Evolutionary conservation across 2,888 invertebrate genomes (phyloP).

Genomic region (Venustoraphidia nigricollis): DNA sequence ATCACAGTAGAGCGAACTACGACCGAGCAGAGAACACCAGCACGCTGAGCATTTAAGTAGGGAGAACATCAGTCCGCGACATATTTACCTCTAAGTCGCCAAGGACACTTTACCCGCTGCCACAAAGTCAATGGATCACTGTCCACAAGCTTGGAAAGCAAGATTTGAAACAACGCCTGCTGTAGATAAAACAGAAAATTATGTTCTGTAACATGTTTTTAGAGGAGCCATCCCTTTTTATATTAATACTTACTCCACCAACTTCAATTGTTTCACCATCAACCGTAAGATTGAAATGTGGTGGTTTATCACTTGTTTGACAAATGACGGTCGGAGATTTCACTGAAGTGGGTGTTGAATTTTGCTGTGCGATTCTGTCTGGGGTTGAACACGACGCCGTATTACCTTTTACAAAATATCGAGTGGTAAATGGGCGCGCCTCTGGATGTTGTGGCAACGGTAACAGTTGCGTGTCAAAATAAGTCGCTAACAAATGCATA

Average conservation of each 20-base stretch:
- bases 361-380: slow-evolving; percentile 41
- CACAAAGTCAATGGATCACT: too few species aligned
- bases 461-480: slow-evolving; percentile 69
- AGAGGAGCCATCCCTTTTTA: too few species aligned
- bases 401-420: slow-evolving; percentile 28
- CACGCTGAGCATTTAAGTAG: too few species aligned
- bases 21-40: too few species aligned
- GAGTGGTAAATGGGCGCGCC: slow-evolving; percentile 45
- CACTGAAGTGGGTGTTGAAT: slow-evolving; percentile 18
- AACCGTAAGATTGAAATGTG: slow-evolving; percentile 52
- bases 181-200: too few species aligned
- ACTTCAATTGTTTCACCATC: slow-evolving; percentile 52
- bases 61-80: too few species aligned
- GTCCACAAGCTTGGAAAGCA: too few species aligned
- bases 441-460: slow-evolving; percentile 48
- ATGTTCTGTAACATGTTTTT: too few species aligned
- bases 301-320: slow-evolving; percentile 45
- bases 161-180: too few species aligned
- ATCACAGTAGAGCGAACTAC: too few species aligned
- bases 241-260: slow-evolving; percentile 44
- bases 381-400: slow-evolving; percentile 33
- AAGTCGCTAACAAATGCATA: slow-evolving; percentile 71
- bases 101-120: too few species aligned
- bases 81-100: too few species aligned
- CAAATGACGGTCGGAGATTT: slow-evolving; percentile 33